Percentiles rank a stretch among this genome's conserved stretches.
Evolutionary conservation across 2,888 invertebrate species (phyloP).

Genomic region (Thyatira batis): DNA sequence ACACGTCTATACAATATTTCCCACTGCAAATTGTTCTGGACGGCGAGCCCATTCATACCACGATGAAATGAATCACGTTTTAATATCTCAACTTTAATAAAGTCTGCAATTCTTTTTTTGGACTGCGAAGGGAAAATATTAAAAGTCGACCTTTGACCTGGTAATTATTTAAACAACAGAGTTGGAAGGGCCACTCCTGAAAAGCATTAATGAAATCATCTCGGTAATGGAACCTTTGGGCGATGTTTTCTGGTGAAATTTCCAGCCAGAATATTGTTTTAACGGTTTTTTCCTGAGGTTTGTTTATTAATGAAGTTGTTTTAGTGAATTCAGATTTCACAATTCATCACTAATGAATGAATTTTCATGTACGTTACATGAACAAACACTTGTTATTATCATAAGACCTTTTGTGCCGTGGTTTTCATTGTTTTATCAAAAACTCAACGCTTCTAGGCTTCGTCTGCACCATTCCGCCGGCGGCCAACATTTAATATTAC

Average conservation of each 20-base stretch:
- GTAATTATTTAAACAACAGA: conserved; percentile 57
- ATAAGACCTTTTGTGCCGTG: neutral
- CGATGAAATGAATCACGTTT: conserved; percentile 21
- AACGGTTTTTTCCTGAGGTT: conserved; percentile 26
- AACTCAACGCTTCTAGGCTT: neutral
- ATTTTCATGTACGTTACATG: neutral
- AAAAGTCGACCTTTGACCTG: conserved; percentile 32
- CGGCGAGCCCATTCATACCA: conserved; percentile 1
- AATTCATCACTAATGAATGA: neutral
- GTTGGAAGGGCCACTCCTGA: conserved; percentile 42
- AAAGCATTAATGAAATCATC: conserved; percentile 61
- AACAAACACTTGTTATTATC: neutral
- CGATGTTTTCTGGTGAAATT: conserved; percentile 19
- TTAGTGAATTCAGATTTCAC: conserved; percentile 13
- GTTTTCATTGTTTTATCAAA: neutral
- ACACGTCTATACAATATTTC: conserved; percentile 36
- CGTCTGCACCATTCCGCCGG: neutral
- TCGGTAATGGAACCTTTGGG: conserved; percentile 44
- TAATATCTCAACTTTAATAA: conserved; percentile 20
- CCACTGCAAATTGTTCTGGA: conserved; percentile 8
- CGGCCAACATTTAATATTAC: neutral
- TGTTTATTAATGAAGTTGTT: conserved; percentile 25
- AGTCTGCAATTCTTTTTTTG: neutral
- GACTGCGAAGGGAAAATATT: conserved; percentile 14
- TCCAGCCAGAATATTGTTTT: conserved; percentile 21